Conservation (phyloP, 2,797 vertebrate species). For the Yasuhikotakia modesta region DNA sequence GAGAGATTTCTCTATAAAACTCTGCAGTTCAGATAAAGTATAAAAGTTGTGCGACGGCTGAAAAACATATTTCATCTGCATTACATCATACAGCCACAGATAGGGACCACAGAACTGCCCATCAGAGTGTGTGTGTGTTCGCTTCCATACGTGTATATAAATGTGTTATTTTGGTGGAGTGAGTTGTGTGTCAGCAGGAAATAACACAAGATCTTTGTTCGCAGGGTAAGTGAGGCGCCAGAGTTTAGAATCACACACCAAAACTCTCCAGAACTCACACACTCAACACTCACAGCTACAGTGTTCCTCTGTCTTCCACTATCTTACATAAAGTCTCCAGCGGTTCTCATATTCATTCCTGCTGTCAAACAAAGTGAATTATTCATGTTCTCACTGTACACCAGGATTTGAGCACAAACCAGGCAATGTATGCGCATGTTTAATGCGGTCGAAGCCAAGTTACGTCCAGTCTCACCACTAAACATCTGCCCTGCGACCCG, state of each 20-base stretch:
- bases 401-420: conserved; percentile 46
- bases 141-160: background rate
- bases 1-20: background rate
- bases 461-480: conserved; percentile 21
- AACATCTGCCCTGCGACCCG: conserved; percentile 11
- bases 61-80: conserved; percentile 56
- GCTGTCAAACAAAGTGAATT: conserved; percentile 61
- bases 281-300: conserved; percentile 4
- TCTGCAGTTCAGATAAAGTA: conserved; percentile 25
- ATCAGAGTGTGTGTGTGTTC: background rate
- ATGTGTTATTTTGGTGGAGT: background rate
- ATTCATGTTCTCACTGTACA: conserved; percentile 58
- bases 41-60: conserved; percentile 33
- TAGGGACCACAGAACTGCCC: conserved; percentile 20
- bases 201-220: conserved; percentile 21
- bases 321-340: conserved; percentile 33
- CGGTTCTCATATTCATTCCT: conserved; percentile 44
- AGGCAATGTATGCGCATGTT: conserved; percentile 49
- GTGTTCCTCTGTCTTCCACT: conserved; percentile 10
- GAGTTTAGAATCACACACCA: conserved; percentile 22
- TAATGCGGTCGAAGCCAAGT: conserved; percentile 29
- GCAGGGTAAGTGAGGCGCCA: conserved; percentile 11
- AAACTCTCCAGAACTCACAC: conserved; percentile 31
- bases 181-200: background rate
- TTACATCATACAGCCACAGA: conserved; percentile 55